Percentiles rank a stretch among this genome's conserved stretches.
These are phyloP conservation scores for Baccha elongata DNA, from an alignment of 2,888 invertebrate genomes.

Conservation along the genomic window DNA sequence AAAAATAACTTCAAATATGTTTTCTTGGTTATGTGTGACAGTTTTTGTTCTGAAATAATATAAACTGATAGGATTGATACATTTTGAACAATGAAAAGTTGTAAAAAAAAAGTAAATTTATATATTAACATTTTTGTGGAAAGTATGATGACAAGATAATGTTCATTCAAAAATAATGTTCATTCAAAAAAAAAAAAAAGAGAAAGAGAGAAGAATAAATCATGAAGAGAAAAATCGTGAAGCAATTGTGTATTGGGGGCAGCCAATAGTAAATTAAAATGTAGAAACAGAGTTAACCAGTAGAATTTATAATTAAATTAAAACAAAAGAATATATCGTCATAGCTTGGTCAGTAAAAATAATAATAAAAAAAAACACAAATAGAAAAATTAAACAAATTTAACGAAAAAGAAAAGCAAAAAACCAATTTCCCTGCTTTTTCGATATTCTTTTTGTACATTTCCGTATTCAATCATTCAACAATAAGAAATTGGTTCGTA, in stretches of 20 bases:
- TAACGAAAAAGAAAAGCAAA: constrained; percentile 15
- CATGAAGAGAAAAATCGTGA: constrained; percentile 81
- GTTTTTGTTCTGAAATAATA: constrained; percentile 8
- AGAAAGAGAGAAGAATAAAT: constrained; percentile 15
- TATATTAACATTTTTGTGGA: constrained; percentile 47
- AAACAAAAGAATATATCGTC: constrained; percentile 59
- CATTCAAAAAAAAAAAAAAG: constrained; percentile 40
- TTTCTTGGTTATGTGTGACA: constrained; percentile 31
- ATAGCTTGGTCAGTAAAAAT: constrained; percentile 54
- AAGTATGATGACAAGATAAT: constrained; percentile 57
- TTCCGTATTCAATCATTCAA: constrained; percentile 58
- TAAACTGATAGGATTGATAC: constrained; percentile 26
- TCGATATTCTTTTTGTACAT: constrained; percentile 44
- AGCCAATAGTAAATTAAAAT: constrained; percentile 78
- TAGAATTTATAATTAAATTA: constrained; percentile 33
- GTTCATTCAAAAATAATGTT: constrained; percentile 27
- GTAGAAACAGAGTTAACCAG: constrained; percentile 31
- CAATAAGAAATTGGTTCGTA: constrained; percentile 74
- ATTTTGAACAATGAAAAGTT: constrained; percentile 23
- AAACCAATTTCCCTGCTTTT: constrained; percentile 51
- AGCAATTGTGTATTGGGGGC: constrained; percentile 83
- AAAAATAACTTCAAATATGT: constrained; percentile 15
- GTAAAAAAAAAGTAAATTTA: constrained; percentile 11
- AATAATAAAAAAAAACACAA: constrained; percentile 26
- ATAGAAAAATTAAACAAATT: constrained; percentile 36